phyloP scores from a whole-genome alignment of 1,140 invertebrate species.

The Campoletis sonorensis region DNA sequence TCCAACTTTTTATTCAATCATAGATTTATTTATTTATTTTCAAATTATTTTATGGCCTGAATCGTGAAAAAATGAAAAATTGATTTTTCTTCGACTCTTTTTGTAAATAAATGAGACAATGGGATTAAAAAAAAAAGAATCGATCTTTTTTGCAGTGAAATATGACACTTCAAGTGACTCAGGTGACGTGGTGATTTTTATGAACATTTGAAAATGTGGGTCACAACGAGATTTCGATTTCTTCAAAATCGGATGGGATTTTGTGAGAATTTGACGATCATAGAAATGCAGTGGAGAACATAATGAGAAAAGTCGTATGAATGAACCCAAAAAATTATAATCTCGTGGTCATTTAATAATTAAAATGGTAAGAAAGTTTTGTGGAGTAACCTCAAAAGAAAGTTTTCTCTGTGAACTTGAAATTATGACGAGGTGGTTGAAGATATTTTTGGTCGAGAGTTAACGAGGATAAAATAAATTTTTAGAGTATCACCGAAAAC shows the following conservation, averaged over 20 bases:
- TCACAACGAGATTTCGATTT: conserved; percentile 1
- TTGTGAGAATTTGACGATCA: background rate
- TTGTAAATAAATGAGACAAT: background rate
- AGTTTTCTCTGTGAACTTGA: too few relatives aligned
- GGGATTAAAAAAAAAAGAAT: too few relatives aligned
- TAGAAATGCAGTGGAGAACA: conserved; percentile 8
- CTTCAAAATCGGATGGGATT: conserved; percentile 10
- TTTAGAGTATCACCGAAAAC: background rate
- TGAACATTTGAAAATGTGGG: conserved; percentile 23
- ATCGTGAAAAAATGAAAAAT: too few relatives aligned
- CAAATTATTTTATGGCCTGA: too few relatives aligned
- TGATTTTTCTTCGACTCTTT: too few relatives aligned
- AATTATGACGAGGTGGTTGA: background rate
- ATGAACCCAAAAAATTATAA: background rate
- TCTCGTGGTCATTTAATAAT: conserved; percentile 17
- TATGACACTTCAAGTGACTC: background rate
- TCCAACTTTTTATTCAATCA: too few relatives aligned
- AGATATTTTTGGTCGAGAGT: background rate
- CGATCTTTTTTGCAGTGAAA: background rate
- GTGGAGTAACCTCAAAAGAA: background rate
- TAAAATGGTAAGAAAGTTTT: background rate
- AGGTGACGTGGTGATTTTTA: background rate
- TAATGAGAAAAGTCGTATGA: conserved; percentile 16
- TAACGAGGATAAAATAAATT: background rate
- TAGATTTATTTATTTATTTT: too few relatives aligned